Base-by-base conservation (phyloP, 2,888 invertebrate genomes). In the Brachyopa scutellaris region DNA sequence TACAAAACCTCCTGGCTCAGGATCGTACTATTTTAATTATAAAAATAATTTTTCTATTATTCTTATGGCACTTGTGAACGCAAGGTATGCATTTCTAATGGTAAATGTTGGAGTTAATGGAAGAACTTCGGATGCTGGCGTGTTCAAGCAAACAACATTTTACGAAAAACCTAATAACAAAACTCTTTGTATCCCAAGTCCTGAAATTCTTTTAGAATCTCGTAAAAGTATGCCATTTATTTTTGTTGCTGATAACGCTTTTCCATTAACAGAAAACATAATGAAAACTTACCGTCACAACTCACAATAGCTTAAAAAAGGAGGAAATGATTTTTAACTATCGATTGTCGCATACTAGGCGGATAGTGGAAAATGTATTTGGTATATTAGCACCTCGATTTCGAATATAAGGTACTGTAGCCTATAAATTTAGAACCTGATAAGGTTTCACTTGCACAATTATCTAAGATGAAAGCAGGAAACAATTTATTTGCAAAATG, bases 351-450 rank as follows among this genome's bases (percentile, higher is more conserved):
- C 21, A 73, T 21, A 64, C 66, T 0, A 31, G 66, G 1, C 19
- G 62, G 45, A 70, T 69, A 36, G 78, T 73, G 7, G 82, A 84
- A 69, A 76, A 82, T 26, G 70, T 62, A 1, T 82, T 77, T 15
- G 84, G 69, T 5, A 80, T 72, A 33, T 33, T 74, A 13, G 45
- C 51, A 2, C 36, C 59, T 6, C 26, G 64, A 6, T 78, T 77
- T 40, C 19, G 69, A 29, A 47, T 84, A 47, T 23, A n/a, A n/a
- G n/a, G n/a, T 84, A 13, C 51, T 59, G 42, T 45, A 23, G 1
- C 53, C 38, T 6, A 73, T 67, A 8, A 55, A 49, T 31, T 36
- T 73, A 45, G 19, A 6, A 9, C 73, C 73, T 23, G 38, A 84
- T 26, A 84, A 78, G 49, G 59, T 26, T 11, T 31, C 78, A 64